Base-by-base conservation (phyloP, 1,140 invertebrate species). In the Orchesella cincta region DNA sequence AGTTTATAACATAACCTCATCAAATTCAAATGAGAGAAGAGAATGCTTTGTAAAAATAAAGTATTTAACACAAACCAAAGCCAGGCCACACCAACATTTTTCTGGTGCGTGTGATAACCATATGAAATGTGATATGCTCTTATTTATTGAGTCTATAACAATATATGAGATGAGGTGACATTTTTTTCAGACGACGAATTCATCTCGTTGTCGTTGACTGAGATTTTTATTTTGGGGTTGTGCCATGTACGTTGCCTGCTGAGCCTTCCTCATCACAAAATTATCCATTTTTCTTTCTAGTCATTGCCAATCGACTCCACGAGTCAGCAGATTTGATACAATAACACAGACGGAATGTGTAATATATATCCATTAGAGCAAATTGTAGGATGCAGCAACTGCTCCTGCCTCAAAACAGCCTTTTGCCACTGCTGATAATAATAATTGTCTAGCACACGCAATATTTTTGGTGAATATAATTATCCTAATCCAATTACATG, bases 241-340 rank as follows among this genome's bases (percentile, higher is more conserved):
- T 8, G 62, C 33, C 62, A 67, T 67, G 8, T n/a, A 12, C 5
- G 8, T 3, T n/a, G 52, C 23, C 23, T 57, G 23, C 23, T 57
- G 8, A 23, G 12, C 23, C 62, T 67, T 33, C 28, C 31, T 33
- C 31, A n/a, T 67, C 5, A 67, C 14, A 57, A n/a, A 57, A 57
- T 57, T 46, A n/a, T 26, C 52, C 12, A 14, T 57, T 14, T 33
- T 67, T 67, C n/a, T n/a, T n/a, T n/a, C n/a, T n/a, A n/a, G n/a
- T 67, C 62, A 67, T 67, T 67, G 62, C 62, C 62, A 67, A 67
- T 67, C 23, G 28, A 67, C 3, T 33, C 28, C 62, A 67, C 62
- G 62, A 33, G 62, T 67, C 31, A 31, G 62, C n/a, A n/a, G n/a
- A n/a, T n/a, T n/a, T n/a, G n/a, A n/a, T n/a, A n/a, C n/a, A n/a